Base-by-base conservation (phyloP, 2,797 vertebrate genomes). In the Pipistrellus pygmaeus region DNA sequence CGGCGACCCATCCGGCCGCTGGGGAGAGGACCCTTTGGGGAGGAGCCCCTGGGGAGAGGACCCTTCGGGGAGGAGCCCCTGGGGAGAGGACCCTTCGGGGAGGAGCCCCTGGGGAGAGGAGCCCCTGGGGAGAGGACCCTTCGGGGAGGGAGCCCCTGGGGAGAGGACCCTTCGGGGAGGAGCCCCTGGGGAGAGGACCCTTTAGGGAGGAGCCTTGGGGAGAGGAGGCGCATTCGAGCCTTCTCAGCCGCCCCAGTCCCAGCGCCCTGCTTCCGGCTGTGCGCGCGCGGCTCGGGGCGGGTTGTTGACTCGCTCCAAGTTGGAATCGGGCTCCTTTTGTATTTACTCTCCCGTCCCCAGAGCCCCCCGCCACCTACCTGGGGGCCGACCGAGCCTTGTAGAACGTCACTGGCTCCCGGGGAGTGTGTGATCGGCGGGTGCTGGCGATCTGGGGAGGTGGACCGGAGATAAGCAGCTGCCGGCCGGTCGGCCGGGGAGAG, bases 321-420 rank as follows among this genome's bases (percentile, higher is more conserved):
- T 86, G 69, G 78, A 72, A 68, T 46, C 53, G 21, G n/a, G 72
- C 30, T 57, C 41, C n/a, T 30, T 88, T 94, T 91, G 84, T 68
- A 44, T 44, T 44, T 44, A 18, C 51, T 57, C 35, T 46, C 38
- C n/a, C 27, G 77, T 27, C 38, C 69, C 25, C 41, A 77, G 64
- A 75, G 82, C 71, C 91, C 73, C 95, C 85, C 88, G n/a, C 82
- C 91, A 64, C 71, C 85, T 60, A 51, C 68, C 32, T 23, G 60
- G 32, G 55, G 72, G 21, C 23, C 2, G 12, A 46, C 46, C 51
- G 55, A 81, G 46, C 13, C 51, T 13, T 20, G 23, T 83, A 23
- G 76, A 38, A 23, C 10, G 66, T 30, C 21, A 46, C 41, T 8
- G 64, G 20, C 78, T n/a, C 10, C 8, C 7, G 8, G 5, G 62